These are phyloP conservation scores for Tinea semifulvella DNA, from an alignment of 2,888 invertebrate species.

Conservation along the genomic window DNA sequence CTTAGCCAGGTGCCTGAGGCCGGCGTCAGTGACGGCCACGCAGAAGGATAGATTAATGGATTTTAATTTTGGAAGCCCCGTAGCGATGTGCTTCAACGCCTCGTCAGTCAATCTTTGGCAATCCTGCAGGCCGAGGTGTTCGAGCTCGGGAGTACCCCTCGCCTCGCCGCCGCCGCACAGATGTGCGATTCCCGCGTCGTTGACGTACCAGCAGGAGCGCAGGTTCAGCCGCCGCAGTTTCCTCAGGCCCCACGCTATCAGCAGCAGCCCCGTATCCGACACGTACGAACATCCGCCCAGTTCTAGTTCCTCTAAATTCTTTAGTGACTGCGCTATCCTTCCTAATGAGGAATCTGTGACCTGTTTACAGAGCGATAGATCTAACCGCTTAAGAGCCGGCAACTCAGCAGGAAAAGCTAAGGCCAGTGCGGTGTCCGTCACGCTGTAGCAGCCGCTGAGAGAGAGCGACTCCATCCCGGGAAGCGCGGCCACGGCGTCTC, in stretches of 20 bases:
- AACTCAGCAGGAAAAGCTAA: constrained; percentile 83
- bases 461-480: constrained; percentile 89
- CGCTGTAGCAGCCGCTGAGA: constrained; percentile 92
- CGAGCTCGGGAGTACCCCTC: constrained; percentile 82
- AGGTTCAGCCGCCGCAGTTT: constrained; percentile 86
- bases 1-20: constrained; percentile 86
- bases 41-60: constrained; percentile 94
- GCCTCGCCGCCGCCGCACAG: constrained; percentile 79
- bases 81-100: constrained; percentile 84
- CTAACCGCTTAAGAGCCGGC: constrained; percentile 80
- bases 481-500: constrained; percentile 86
- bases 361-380: constrained; percentile 93
- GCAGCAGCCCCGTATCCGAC: constrained; percentile 85
- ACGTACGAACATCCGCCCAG: constrained; percentile 93
- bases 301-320: constrained; percentile 87
- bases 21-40: constrained; percentile 93
- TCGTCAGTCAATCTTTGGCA: constrained; percentile 95
- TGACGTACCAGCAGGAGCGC: constrained; percentile 92
- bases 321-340: constrained; percentile 83
- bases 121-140: constrained; percentile 90
- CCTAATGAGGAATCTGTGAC: constrained; percentile 91
- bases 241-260: constrained; percentile 88
- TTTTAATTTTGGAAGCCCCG: constrained; percentile 81
- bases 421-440: constrained; percentile 85
- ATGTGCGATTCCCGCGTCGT: constrained; percentile 90